Evolutionary conservation across 2,113 vertebrate species (phyloP), one percentile per base, ranked within the genome.

Genomic region (Calidris pygmaea): DNA sequence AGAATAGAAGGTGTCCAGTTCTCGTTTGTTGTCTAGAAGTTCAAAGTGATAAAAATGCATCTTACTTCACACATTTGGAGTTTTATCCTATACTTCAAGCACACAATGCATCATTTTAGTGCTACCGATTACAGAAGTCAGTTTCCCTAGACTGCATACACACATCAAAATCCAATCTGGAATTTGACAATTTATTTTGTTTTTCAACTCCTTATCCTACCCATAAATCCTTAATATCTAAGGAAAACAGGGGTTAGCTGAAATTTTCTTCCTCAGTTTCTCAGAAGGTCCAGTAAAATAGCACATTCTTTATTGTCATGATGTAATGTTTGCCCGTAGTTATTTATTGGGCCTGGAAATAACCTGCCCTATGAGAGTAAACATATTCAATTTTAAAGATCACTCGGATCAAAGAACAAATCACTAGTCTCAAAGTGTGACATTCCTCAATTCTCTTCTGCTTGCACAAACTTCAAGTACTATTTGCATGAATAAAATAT

Each of bases 1-100:
- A 99, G 97, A 97, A 99, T 98, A 63, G 98, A 99, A 14, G 98
- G 97, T 95, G 97, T 99, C 99, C 99, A 99, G 74, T 98, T 98
- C 76, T 99, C 99, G 93, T 99, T 99, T 32, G 99, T 97, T 22
- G 99, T 99, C 99, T 99, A 68, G 63, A 96, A 95, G 77, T 73
- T 94, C 16, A 94, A 96, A 94, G 83, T 19, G 26, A 95, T 35
- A 86, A 59, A 70, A 89, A 45, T 63, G 35, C 23, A 87, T 80
- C 53, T 55, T 63, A 60, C 8, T 68, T 43, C 87, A 72, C 3
- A 59, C 10, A 78, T 48, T 23, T 50, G 21, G 4, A 3, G 20
- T 22, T 94, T 62, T 80, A 95, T 55, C 20, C 41, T 60, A 68
- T 14, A 65, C 48, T 90, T 58, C 65, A 84, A 53, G 37, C 9